A percentile compares a stretch with the other conserved stretches of the same genome.
These are phyloP conservation scores for Hydropotes inermis DNA, from an alignment of 2,113 vertebrate genomes.

Conservation along the genomic window DNA sequence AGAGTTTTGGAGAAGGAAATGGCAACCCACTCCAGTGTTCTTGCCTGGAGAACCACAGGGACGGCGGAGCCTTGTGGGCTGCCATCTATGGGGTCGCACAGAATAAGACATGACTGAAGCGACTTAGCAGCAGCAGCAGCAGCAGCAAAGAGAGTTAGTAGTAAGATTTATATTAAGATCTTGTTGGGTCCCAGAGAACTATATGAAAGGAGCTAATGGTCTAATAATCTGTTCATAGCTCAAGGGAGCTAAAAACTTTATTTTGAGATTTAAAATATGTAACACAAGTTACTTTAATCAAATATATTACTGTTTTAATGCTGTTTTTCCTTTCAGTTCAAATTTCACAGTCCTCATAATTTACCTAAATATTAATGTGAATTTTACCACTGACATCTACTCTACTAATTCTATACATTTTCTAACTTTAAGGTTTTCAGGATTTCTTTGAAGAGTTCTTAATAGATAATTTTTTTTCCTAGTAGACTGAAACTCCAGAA, in stretches of 20 bases:
- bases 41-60: no score
- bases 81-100: no score
- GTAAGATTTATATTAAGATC: background rate
- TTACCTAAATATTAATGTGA: background rate
- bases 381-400: background rate
- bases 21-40: no score
- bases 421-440: constrained; percentile 39
- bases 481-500: background rate
- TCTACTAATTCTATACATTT: constrained; percentile 23
- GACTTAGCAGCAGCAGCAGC: no score
- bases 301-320: background rate
- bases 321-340: background rate
- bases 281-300: background rate
- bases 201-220: background rate
- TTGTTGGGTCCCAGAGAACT: background rate
- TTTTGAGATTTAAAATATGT: background rate
- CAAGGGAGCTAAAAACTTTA: background rate
- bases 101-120: no score
- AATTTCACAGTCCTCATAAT: background rate
- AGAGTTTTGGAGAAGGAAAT: background rate
- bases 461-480: constrained; percentile 5
- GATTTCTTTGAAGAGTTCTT: background rate
- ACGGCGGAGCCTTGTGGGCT: no score
- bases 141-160: background rate
- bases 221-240: background rate